Percentiles rank a stretch among this genome's conserved stretches.
Conservation (phyloP, 2,113 vertebrate species). For the Prunella fulvescens region DNA sequence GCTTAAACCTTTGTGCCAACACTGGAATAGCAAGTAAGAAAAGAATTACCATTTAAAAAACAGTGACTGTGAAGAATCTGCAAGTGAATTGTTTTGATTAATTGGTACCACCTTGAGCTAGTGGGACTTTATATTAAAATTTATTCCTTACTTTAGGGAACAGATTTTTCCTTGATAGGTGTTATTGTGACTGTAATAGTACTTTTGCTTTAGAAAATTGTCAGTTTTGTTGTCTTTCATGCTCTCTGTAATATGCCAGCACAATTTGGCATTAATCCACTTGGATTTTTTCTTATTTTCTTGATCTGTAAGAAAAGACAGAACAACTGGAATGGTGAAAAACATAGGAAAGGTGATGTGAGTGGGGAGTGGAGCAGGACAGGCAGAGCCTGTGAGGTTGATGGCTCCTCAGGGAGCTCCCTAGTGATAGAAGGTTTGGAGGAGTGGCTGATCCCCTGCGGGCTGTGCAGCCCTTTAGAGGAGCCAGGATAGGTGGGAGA, state of each 20-base stretch:
- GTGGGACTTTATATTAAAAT: background rate
- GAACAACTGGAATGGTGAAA: background rate
- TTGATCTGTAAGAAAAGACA: background rate
- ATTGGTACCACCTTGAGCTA: background rate
- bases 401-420: background rate
- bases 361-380: background rate
- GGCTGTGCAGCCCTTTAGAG: background rate
- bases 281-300: background rate
- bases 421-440: background rate
- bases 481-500: background rate
- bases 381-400: background rate
- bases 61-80: background rate
- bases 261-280: background rate
- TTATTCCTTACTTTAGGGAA: background rate
- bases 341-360: background rate
- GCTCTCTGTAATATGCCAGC: background rate
- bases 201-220: background rate
- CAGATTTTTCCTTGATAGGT: background rate
- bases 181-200: background rate
- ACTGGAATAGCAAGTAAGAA: background rate
- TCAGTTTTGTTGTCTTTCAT: background rate
- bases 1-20: constrained; percentile 18
- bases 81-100: background rate
- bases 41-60: background rate
- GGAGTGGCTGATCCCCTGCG: background rate